phyloP scores from a whole-genome alignment of 1,140 invertebrate species.

The Drosophila nasuta region DNA sequence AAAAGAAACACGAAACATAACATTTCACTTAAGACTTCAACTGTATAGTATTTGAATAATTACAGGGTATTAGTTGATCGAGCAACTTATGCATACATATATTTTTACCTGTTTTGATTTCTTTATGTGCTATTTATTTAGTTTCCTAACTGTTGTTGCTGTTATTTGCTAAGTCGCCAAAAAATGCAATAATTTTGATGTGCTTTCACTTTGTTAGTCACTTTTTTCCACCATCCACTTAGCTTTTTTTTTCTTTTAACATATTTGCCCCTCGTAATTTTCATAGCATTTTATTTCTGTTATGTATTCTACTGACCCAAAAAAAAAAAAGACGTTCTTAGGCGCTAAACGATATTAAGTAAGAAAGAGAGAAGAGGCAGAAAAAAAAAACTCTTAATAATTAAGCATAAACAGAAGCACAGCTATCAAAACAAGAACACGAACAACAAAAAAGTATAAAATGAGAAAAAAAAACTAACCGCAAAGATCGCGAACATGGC shows the following conservation, averaged over 20 bases:
- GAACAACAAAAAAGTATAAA: not conserved
- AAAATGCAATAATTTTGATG: conserved; percentile 15
- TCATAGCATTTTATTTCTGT: conserved; percentile 9
- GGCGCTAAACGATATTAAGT: conserved; percentile 43
- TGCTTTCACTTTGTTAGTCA: conserved; percentile 39
- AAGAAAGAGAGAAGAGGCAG: conserved; percentile 11
- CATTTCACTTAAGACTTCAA: too few species aligned
- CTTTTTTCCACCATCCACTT: not conserved
- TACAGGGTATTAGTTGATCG: too few species aligned
- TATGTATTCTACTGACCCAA: conserved; percentile 50
- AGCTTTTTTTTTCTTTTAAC: not conserved
- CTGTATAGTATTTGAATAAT: not conserved
- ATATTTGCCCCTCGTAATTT: not conserved
- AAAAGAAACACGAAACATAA: too few species aligned
- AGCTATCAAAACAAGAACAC: conserved; percentile 24
- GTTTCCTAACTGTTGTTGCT: conserved; percentile 6
- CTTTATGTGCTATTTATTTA: not conserved
- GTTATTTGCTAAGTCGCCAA: not conserved
- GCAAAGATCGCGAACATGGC: conserved; percentile 14
- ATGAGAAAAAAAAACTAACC: too few species aligned
- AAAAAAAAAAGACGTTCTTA: conserved; percentile 31
- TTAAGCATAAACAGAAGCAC: conserved; percentile 18
- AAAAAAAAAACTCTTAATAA: conserved; percentile 16
- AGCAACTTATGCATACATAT: too few species aligned
- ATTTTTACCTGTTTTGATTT: not conserved